Conservation (phyloP, 2,113 vertebrate species). For the Alligator sinensis region DNA sequence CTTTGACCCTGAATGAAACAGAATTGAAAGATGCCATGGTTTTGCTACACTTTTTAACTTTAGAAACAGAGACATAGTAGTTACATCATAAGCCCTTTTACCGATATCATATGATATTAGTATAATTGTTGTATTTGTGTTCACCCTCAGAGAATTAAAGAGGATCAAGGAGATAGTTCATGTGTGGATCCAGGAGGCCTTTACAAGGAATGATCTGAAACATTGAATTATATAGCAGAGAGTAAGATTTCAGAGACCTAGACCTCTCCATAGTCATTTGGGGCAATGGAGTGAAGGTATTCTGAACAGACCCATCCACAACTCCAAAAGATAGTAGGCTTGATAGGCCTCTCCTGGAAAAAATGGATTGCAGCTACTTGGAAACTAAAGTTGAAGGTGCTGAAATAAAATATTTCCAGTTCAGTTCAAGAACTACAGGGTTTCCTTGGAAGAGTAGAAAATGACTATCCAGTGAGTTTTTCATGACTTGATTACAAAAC, state of each 20-base stretch:
- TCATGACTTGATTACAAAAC: not conserved
- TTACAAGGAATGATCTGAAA: not conserved
- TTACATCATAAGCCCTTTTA: no score
- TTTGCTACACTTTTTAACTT: no score
- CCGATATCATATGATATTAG: no score
- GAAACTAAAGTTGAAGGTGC: not conserved
- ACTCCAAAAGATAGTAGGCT: not conserved
- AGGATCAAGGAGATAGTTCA: not conserved
- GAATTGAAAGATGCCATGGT: no score
- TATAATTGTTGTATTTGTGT: no score
- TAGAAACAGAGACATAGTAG: no score
- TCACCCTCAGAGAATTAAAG: not conserved
- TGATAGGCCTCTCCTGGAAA: not conserved
- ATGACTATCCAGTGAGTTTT: not conserved
- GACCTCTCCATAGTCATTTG: not conserved
- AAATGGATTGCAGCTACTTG: not conserved
- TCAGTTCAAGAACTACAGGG: not conserved
- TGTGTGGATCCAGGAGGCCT: not conserved
- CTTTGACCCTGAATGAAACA: no score
- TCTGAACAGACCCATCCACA: not conserved
- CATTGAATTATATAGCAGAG: not conserved
- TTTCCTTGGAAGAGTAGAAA: not conserved
- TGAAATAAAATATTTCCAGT: not conserved
- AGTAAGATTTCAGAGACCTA: not conserved
- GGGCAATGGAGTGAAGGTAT: not conserved